phyloP scores from a whole-genome alignment of 2,888 invertebrate species.

The Xanthia icteritia region DNA sequence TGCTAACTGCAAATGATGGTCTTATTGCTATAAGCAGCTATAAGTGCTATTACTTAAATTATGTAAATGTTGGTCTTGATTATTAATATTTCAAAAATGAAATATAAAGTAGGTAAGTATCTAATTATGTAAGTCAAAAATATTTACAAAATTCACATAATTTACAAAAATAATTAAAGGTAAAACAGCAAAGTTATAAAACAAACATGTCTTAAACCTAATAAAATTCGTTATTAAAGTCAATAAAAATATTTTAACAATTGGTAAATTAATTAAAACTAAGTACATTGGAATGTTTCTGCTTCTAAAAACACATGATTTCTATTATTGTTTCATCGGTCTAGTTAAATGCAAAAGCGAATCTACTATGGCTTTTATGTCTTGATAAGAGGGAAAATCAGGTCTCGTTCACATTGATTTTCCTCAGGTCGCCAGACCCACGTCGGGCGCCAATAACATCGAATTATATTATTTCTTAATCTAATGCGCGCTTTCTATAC shows the following conservation, averaged over 20 bases:
- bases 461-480: constrained; percentile 29
- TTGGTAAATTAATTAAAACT: constrained; percentile 43
- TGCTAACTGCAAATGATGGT: not conserved
- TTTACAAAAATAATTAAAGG: constrained; percentile 39
- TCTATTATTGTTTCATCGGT: constrained; percentile 41
- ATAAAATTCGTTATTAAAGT: constrained; percentile 56
- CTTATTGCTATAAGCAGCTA: not conserved
- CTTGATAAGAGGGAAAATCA: constrained; percentile 31
- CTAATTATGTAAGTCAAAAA: constrained; percentile 26
- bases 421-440: constrained; percentile 40
- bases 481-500: constrained; percentile 50
- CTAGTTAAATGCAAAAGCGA: constrained; percentile 62
- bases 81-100: constrained; percentile 22
- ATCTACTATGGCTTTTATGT: constrained; percentile 46
- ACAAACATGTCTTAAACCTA: constrained; percentile 55
- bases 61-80: constrained; percentile 17
- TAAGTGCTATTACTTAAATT: not conserved
- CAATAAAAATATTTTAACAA: constrained; percentile 56
- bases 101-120: constrained; percentile 25
- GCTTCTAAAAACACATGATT: constrained; percentile 34
- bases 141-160: constrained; percentile 50
- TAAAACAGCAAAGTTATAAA: constrained; percentile 49
- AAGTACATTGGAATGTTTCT: constrained; percentile 54
- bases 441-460: constrained; percentile 64
- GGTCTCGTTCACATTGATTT: constrained; percentile 58